phyloP scores from a whole-genome alignment of 1,140 invertebrate genomes.

The Holotrichia oblita region DNA sequence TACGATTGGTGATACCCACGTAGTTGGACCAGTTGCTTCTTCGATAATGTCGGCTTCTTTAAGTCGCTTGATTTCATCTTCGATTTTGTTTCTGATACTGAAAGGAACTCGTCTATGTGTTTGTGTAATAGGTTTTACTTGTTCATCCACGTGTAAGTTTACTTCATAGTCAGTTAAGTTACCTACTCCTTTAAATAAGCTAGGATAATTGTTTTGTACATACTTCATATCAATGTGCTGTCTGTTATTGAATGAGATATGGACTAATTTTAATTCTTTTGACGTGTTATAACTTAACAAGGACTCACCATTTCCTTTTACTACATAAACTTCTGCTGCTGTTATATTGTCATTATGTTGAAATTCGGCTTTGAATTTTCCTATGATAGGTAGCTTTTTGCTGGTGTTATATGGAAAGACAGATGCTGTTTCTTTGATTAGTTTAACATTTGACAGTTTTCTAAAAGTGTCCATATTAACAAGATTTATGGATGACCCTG shows the following conservation, averaged over 20 bases:
- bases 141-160: constrained; percentile 27
- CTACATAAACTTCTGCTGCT: background rate
- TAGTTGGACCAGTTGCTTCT: constrained; percentile 52
- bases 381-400: background rate
- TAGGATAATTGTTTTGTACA: background rate
- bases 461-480: too few relatives aligned
- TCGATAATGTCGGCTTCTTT: constrained; percentile 47
- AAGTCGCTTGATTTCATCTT: constrained; percentile 38
- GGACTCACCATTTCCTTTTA: background rate
- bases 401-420: background rate
- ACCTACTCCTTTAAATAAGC: background rate
- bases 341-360: background rate
- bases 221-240: background rate
- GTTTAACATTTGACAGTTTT: too few relatives aligned
- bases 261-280: background rate
- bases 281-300: background rate
- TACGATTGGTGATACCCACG: constrained; percentile 47
- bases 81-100: constrained; percentile 30
- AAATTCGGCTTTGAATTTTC: constrained; percentile 1
- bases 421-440: background rate
- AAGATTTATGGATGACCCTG: too few relatives aligned
- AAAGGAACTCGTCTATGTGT: constrained; percentile 40
- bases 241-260: background rate
- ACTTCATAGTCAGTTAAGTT: constrained; percentile 15
- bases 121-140: constrained; percentile 21